These are phyloP conservation scores for Stenurella melanura DNA, from an alignment of 2,888 invertebrate species.

Conservation along the genomic window DNA sequence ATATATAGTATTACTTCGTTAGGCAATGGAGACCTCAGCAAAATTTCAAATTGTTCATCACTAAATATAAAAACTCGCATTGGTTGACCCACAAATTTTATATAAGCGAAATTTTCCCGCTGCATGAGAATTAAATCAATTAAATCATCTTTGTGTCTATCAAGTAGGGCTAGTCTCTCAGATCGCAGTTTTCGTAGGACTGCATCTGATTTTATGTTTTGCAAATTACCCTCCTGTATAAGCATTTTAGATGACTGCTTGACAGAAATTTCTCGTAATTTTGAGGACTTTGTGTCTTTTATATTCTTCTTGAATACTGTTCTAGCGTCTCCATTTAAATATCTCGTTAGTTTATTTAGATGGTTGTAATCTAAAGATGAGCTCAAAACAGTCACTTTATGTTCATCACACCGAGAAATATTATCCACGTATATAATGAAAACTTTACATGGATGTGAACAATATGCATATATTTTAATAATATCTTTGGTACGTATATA, in stretches of 20 bases:
- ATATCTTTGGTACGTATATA: neutral
- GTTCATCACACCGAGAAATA: neutral
- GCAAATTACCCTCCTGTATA: conserved; percentile 7
- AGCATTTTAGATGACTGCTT: neutral
- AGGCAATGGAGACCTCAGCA: neutral
- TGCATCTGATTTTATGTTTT: conserved; percentile 7
- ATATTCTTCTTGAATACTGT: neutral
- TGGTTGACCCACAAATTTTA: conserved; percentile 13
- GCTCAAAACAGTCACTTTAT: neutral
- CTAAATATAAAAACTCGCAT: conserved; percentile 9
- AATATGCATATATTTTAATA: conserved; percentile 13
- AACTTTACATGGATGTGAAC: conserved; percentile 8
- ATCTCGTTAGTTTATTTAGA: neutral
- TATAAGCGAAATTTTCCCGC: conserved; percentile 7
- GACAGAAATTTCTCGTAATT: neutral
- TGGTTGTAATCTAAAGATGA: conserved; percentile 15
- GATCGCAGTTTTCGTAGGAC: conserved; percentile 4
- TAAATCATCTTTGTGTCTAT: conserved; percentile 8
- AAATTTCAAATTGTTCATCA: conserved; percentile 4
- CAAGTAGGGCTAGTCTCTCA: neutral
- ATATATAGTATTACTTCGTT: neutral
- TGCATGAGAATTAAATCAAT: conserved; percentile 18
- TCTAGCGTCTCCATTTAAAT: conserved; percentile 10
- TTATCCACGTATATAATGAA: neutral
- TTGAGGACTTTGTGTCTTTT: neutral